Evolutionary conservation across 2,113 vertebrate species (phyloP).

Genomic region (Cinclus mexicanus): DNA sequence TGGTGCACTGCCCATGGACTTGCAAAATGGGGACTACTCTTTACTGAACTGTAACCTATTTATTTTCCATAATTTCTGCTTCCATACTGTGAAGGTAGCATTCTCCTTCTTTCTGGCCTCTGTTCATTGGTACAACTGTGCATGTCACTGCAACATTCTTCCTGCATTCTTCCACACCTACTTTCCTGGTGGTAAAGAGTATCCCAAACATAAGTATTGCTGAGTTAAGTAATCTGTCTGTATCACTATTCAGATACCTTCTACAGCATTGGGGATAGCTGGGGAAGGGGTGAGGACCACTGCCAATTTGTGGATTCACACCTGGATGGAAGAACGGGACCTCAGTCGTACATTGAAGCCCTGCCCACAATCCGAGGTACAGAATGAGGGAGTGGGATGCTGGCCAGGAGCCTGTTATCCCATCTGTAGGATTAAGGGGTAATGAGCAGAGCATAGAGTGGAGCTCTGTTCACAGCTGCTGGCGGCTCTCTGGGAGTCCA

Average conservation of each 20-base stretch:
- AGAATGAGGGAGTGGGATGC: not conserved
- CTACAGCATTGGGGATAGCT: conserved; percentile 93
- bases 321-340: conserved; percentile 92
- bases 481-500: not conserved
- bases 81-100: not conserved
- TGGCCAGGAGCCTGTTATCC: not conserved
- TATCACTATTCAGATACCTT: conserved; percentile 83
- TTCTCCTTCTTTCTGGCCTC: not conserved
- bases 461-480: not conserved
- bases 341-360: conserved; percentile 79
- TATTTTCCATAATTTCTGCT: not conserved
- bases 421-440: not conserved
- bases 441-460: not conserved
- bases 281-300: conserved; percentile 94
- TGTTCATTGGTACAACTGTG: not conserved
- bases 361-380: conserved; percentile 90
- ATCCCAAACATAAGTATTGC: not conserved
- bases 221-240: not conserved
- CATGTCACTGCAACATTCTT: not conserved
- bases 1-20: not conserved
- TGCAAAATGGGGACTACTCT: not conserved
- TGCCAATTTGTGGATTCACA: conserved; percentile 99
- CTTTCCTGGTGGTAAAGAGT: not conserved
- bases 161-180: not conserved
- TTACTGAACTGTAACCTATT: not conserved